Percentiles rank a stretch among this genome's conserved stretches.
These are phyloP conservation scores for Nesogale talazaci DNA, from an alignment of 2,113 vertebrate species.

Conservation along the genomic window DNA sequence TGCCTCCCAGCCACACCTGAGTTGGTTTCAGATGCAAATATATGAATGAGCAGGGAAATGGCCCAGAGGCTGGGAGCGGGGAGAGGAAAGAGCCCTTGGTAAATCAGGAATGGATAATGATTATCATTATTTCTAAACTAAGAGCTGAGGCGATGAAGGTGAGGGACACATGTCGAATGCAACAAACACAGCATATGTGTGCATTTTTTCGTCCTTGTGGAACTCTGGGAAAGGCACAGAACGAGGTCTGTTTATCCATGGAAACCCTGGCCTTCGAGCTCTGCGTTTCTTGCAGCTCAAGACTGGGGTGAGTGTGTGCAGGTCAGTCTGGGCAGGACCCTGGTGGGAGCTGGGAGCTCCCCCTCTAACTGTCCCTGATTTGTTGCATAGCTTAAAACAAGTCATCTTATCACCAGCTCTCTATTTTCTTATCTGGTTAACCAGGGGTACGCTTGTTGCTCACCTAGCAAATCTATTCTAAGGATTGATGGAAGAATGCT, in stretches of 20 bases:
- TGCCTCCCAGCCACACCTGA: constrained; percentile 8
- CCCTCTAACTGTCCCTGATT: constrained; percentile 41
- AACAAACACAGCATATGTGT: constrained; percentile 42
- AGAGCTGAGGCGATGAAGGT: constrained; percentile 47
- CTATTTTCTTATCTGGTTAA: constrained; percentile 78
- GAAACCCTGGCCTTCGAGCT: neutral
- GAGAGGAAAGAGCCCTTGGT: constrained; percentile 55
- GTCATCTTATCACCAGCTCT: constrained; percentile 62
- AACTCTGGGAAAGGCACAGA: constrained; percentile 39
- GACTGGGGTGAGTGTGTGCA: neutral
- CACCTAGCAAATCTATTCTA: constrained; percentile 79
- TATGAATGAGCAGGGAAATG: constrained; percentile 76
- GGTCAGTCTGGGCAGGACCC: neutral
- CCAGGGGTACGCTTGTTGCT: constrained; percentile 77
- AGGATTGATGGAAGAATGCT: constrained; percentile 77
- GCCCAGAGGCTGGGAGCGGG: constrained; percentile 71
- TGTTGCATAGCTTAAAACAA: constrained; percentile 67
- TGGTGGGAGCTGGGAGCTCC: neutral
- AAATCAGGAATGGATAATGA: constrained; percentile 78
- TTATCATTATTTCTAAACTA: constrained; percentile 62
- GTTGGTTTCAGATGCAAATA: constrained; percentile 62
- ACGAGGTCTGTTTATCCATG: neutral
- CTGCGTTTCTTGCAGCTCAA: neutral
- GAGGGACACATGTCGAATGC: constrained; percentile 55
- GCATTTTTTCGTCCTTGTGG: neutral